These are phyloP conservation scores for Chorisops tibialis DNA, from an alignment of 2,888 invertebrate species.

Conservation along the genomic window DNA sequence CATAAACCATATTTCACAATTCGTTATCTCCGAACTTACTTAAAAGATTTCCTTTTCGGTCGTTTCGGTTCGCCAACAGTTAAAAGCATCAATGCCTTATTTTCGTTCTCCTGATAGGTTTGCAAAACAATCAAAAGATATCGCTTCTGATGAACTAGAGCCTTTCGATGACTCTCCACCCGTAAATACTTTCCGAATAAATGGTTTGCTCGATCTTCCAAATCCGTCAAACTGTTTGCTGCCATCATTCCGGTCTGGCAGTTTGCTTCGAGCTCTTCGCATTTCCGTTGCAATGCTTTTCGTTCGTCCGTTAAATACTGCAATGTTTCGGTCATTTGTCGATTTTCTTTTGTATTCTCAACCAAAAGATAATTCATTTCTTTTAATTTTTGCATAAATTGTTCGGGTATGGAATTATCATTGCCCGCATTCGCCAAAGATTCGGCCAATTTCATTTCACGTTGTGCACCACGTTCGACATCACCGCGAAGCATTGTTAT, in stretches of 20 bases:
- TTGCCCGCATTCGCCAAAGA: slow-evolving; percentile 44
- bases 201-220: slow-evolving; percentile 56
- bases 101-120: slow-evolving; percentile 49
- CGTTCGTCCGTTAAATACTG: slow-evolving; percentile 54
- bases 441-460: slow-evolving; percentile 48
- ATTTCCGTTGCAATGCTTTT: slow-evolving; percentile 52
- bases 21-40: slow-evolving; percentile 43
- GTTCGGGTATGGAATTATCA: slow-evolving; percentile 46
- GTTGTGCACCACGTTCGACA: slow-evolving; percentile 47
- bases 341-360: slow-evolving; percentile 56
- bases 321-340: slow-evolving; percentile 53
- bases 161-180: slow-evolving; percentile 81
- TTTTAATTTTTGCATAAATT: slow-evolving; percentile 52
- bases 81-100: slow-evolving; percentile 41
- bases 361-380: slow-evolving; percentile 55
- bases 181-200: slow-evolving; percentile 68
- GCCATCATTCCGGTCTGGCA: slow-evolving; percentile 35
- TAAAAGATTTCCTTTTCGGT: slow-evolving; percentile 45
- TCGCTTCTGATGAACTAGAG: slow-evolving; percentile 85
- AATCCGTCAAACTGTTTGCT: slow-evolving; percentile 39
- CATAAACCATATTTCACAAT: slow-evolving; percentile 4
- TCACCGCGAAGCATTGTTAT: slow-evolving; percentile 46
- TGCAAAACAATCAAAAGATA: slow-evolving; percentile 70
- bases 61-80: slow-evolving; percentile 37
- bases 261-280: slow-evolving; percentile 50